phyloP scores from a whole-genome alignment of 2,888 invertebrate species.

The Cosmia trapezina region DNA sequence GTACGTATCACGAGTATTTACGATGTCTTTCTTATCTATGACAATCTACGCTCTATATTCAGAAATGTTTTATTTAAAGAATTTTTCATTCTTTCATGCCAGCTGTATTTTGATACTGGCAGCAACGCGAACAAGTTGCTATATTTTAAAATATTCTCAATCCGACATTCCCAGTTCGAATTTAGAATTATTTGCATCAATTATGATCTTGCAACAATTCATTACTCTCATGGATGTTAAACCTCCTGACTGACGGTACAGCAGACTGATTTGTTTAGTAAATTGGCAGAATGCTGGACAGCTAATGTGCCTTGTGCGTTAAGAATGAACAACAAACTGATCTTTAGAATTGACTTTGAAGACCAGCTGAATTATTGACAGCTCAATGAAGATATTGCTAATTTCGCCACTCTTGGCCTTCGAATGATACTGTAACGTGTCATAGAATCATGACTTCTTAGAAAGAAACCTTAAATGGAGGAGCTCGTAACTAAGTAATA shows the following conservation, averaged over 20 bases:
- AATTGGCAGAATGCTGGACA: constrained; percentile 1
- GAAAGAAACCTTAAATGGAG: no score
- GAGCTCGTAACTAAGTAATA: no score
- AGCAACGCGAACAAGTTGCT: neutral
- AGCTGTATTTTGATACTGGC: neutral
- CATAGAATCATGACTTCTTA: no score
- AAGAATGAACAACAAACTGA: neutral
- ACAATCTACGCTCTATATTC: constrained; percentile 11
- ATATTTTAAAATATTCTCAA: neutral
- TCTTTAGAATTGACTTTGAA: neutral
- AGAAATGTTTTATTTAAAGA: constrained; percentile 14
- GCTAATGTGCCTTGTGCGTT: neutral
- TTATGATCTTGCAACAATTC: neutral
- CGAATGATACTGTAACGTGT: neutral
- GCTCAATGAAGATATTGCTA: neutral
- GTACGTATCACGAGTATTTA: constrained; percentile 4
- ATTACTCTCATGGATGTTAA: neutral
- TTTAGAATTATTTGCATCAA: constrained; percentile 1
- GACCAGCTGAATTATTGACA: neutral
- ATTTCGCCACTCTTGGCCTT: neutral
- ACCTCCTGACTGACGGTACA: neutral
- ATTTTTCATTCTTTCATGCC: constrained; percentile 12
- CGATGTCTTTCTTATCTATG: constrained; percentile 23
- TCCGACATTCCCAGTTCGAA: neutral
- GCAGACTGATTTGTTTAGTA: neutral